Conservation (phyloP, 2,888 invertebrate species). For the Microchrysa polita region DNA sequence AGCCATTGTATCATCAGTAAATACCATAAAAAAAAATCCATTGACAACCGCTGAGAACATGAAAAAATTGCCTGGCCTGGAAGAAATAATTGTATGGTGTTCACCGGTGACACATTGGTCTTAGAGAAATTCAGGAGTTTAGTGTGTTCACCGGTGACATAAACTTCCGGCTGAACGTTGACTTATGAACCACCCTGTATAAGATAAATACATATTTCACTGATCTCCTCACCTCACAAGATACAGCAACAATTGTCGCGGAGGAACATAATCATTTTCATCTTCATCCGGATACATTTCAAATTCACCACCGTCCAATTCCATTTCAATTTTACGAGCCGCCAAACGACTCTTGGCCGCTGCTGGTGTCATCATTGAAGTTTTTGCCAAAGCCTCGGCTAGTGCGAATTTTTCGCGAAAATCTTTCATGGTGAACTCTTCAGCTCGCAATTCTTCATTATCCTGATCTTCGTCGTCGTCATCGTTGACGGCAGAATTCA, state of each 20-base stretch:
- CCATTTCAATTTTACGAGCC: slow-evolving; percentile 68
- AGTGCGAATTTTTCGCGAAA: slow-evolving; percentile 66
- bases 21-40: too few relatives aligned
- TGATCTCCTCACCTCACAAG: slow-evolving; percentile 71
- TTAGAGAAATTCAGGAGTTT: too few relatives aligned
- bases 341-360: slow-evolving; percentile 68
- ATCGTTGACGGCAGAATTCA: slow-evolving; percentile 47
- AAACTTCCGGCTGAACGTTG: too few relatives aligned
- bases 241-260: slow-evolving; percentile 71
- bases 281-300: slow-evolving; percentile 49
- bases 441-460: slow-evolving; percentile 5
- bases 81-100: too few relatives aligned
- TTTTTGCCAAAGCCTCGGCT: slow-evolving; percentile 69
- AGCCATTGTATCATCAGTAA: too few relatives aligned
- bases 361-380: slow-evolving; percentile 69
- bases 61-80: too few relatives aligned
- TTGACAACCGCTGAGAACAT: too few relatives aligned
- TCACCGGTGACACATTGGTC: too few relatives aligned
- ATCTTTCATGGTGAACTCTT: slow-evolving; percentile 55
- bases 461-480: background rate
- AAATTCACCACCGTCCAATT: slow-evolving; percentile 58
- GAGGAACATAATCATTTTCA: slow-evolving; percentile 67
- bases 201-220: too few relatives aligned
- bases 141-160: too few relatives aligned
- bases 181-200: too few relatives aligned